Percentiles rank a stretch among this genome's conserved stretches.
Conservation (phyloP, 2,797 vertebrate species). For the Cryptoprocta ferox region DNA sequence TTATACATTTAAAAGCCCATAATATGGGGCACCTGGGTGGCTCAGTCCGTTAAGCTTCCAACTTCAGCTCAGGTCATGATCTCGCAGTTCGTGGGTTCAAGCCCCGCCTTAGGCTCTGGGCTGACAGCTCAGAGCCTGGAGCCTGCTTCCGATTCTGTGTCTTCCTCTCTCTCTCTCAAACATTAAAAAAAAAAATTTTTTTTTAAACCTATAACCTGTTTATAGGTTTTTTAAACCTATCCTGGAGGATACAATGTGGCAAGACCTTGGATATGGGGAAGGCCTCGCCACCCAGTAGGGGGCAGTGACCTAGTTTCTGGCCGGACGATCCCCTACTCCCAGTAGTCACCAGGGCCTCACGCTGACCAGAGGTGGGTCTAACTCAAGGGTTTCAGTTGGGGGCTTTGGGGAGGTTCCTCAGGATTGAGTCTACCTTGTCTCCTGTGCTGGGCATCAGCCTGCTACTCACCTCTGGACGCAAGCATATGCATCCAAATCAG, state of each 20-base stretch:
- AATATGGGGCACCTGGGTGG: background rate
- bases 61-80: too few species aligned
- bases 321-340: background rate
- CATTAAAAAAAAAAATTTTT: too few species aligned
- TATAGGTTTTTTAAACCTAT: too few species aligned
- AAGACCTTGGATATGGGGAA: background rate
- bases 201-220: too few species aligned
- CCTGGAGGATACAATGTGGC: rapidly evolving
- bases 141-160: too few species aligned
- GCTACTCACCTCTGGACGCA: background rate
- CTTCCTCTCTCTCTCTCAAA: too few species aligned
- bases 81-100: too few species aligned
- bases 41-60: too few species aligned
- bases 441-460: background rate
- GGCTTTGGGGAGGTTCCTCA: rapidly evolving
- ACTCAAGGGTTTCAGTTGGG: background rate
- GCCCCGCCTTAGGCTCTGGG: too few species aligned
- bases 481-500: rapidly evolving
- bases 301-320: background rate
- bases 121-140: too few species aligned
- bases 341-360: background rate
- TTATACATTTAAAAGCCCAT: background rate
- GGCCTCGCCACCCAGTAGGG: background rate
- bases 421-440: background rate
- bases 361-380: background rate